Base-by-base conservation (phyloP, 2,797 vertebrate genomes). In the Erithacus rubecula region DNA sequence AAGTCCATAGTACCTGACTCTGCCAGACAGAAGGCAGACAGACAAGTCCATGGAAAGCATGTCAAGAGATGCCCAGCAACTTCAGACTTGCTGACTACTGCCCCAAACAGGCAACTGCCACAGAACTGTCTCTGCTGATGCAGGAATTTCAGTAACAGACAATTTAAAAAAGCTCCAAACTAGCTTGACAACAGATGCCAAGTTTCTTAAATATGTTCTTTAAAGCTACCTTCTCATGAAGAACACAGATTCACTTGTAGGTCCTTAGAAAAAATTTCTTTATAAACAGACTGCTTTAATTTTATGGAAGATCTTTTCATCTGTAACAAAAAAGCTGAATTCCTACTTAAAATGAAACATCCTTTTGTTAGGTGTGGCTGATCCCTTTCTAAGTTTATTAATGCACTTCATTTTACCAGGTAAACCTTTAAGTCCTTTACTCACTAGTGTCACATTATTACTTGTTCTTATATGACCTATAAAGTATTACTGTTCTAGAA, bases 371-470 rank as follows among this genome's bases (percentile, higher is more conserved):
- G 79, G 79, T 82, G 83, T 4, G 7, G 64, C 53, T 13, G 56
- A 96, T 88, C 49, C 83, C 70, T 83, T 94, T 67, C 80, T 67
- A 84, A 76, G 77, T 39, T 82, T 64, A 59, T 75, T 77, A 92
- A 87, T 44, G 89, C 75, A 92, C 92, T 91, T 95, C 76, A 60
- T 76, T 88, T 94, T 82, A 79, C 67, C 78, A 88, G 74, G 83
- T 87, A 94, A 95, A 97, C 91, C 89, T 94, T 94, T 59, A 93
- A 91, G 93, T 87, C 94, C 94, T 93, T 91, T 86, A 67, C 89
- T 95, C 60, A 41, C 62, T 87, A 93, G 36, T 39, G 70, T 37
- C 88, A 90, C 37, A 5, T 72, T 75, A 78, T 81, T 72, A 67
- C 70, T 88, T 87, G 43, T 32, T 78, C 82, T 89, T 87, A 85